phyloP scores from a whole-genome alignment of 2,888 invertebrate species.

The Rotaria magnacalcarata region DNA sequence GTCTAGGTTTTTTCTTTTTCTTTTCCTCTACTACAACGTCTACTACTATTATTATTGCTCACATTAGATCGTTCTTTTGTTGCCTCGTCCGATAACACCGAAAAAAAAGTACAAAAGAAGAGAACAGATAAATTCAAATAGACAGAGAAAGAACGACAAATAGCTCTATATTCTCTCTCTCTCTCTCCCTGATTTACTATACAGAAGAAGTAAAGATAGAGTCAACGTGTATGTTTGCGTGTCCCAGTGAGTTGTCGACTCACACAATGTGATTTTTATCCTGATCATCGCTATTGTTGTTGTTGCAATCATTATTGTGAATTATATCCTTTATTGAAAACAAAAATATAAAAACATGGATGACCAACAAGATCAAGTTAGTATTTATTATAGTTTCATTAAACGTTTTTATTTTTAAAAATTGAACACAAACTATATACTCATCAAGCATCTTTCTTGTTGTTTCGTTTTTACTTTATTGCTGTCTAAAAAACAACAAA shows the following conservation, averaged over 20 bases:
- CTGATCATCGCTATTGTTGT: neutral
- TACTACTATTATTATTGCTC: neutral
- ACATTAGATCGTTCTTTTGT: neutral
- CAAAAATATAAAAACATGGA: neutral
- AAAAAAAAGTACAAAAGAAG: neutral
- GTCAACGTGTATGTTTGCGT: neutral
- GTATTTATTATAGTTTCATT: neutral
- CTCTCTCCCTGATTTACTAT: neutral
- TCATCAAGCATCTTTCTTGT: too few relatives aligned
- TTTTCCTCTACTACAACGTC: neutral
- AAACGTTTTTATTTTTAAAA: too few relatives aligned
- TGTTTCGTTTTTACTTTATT: neutral
- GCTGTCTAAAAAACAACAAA: neutral
- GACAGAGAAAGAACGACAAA: constrained; percentile 18
- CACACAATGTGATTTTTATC: constrained; percentile 1
- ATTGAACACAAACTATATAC: too few relatives aligned
- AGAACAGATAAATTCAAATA: constrained; percentile 13
- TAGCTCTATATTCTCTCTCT: neutral
- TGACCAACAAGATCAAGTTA: neutral
- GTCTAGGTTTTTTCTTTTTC: neutral
- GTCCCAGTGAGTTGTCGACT: constrained; percentile 1
- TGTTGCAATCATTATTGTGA: neutral
- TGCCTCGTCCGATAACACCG: neutral
- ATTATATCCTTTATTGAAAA: neutral
- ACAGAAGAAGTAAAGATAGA: constrained; percentile 6